Percentiles rank a stretch among this genome's conserved stretches.
phyloP scores from a whole-genome alignment of 1,140 invertebrate genomes.

The Drosophila kepulauana region DNA sequence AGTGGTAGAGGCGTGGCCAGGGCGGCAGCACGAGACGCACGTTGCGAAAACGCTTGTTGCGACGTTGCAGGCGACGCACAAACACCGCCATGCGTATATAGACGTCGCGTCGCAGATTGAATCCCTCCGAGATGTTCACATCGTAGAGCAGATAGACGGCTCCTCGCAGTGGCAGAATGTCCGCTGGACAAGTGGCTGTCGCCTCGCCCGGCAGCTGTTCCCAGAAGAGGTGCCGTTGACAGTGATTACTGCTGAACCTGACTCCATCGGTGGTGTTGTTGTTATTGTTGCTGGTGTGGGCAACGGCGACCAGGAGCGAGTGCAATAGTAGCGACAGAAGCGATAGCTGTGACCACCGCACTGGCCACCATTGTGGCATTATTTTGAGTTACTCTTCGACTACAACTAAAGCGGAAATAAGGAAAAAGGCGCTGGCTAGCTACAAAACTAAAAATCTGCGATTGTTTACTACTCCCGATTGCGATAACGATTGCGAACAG shows the following conservation, averaged over 20 bases:
- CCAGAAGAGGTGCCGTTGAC: constrained; percentile 38
- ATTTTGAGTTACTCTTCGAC: constrained; percentile 16
- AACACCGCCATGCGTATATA: constrained; percentile 96
- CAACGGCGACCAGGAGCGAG: constrained; percentile 19
- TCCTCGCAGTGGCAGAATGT: constrained; percentile 49
- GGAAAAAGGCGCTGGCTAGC: constrained; percentile 37
- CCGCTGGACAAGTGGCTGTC: constrained; percentile 52
- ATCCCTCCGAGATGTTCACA: constrained; percentile 97
- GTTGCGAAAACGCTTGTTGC: constrained; percentile 85
- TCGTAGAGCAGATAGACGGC: constrained; percentile 90
- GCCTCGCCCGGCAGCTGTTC: constrained; percentile 1
- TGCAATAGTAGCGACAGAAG: constrained; percentile 21
- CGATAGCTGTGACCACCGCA: constrained; percentile 32
- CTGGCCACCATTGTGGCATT: constrained; percentile 50
- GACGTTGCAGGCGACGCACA: constrained; percentile 88
- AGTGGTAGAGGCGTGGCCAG: constrained; percentile 96
- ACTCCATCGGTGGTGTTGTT: constrained; percentile 11
- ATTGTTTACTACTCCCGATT: constrained; percentile 12
- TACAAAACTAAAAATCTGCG: constrained; percentile 9
- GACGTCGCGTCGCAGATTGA: constrained; percentile 98
- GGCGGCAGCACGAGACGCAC: constrained; percentile 93
- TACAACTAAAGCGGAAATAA: neutral
- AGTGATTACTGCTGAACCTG: constrained; percentile 7
- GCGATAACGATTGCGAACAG: constrained; percentile 5
- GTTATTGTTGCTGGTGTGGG: neutral